Conservation (phyloP, 1,140 invertebrate species). For the Pachypsylla venusta region DNA sequence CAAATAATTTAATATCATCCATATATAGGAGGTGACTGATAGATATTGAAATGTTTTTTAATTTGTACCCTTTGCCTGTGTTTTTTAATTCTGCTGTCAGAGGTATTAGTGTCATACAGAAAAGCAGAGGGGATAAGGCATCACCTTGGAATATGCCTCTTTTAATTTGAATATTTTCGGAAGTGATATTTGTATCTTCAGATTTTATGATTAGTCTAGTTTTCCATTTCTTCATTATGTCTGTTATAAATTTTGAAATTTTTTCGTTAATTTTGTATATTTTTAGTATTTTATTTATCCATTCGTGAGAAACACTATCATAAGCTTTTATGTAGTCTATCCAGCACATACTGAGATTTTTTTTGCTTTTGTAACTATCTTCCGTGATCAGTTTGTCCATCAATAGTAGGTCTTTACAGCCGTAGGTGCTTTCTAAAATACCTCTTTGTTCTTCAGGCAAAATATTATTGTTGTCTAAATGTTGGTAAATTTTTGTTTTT, state of each 20-base stretch:
- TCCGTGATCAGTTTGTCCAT: background rate
- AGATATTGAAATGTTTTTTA: no score
- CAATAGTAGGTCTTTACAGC: background rate
- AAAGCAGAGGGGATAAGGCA: no score
- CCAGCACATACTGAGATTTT: slow-evolving; percentile 6
- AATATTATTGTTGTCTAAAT: background rate
- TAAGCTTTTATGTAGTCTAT: slow-evolving; percentile 9
- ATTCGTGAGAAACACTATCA: slow-evolving; percentile 14
- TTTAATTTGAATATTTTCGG: no score
- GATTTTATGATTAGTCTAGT: background rate
- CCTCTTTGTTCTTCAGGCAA: background rate
- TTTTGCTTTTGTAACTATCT: background rate
- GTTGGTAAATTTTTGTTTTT: background rate
- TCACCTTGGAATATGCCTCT: no score
- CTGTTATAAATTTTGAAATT: background rate
- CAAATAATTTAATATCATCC: no score
- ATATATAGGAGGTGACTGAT: no score
- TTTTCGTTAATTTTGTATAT: slow-evolving; percentile 15
- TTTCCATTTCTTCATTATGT: background rate
- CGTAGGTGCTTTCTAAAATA: background rate
- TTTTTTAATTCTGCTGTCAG: no score
- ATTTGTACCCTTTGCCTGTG: no score
- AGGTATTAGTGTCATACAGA: no score
- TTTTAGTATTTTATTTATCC: slow-evolving; percentile 19
- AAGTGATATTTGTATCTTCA: background rate